phyloP scores from a whole-genome alignment of 2,113 vertebrate species.

The Rattus rattus region DNA sequence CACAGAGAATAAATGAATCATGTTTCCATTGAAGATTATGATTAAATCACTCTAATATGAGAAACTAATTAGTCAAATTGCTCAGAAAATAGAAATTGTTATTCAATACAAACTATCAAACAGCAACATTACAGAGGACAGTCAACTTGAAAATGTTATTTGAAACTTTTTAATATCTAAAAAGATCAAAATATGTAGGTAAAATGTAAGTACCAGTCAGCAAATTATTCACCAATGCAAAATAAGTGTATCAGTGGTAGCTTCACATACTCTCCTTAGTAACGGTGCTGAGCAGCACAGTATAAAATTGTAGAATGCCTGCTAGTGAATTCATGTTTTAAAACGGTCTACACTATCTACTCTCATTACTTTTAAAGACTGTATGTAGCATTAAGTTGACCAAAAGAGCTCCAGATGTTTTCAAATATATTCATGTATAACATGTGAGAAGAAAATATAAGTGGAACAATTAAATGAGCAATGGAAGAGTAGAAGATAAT shows the following conservation, averaged over 20 bases:
- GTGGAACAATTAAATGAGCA: slow-evolving; percentile 32
- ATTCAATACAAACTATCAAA: slow-evolving; percentile 47
- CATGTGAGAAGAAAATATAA: slow-evolving; percentile 51
- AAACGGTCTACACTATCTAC: background rate
- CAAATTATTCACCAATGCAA: slow-evolving; percentile 47
- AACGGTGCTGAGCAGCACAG: background rate
- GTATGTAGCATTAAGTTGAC: slow-evolving; percentile 13
- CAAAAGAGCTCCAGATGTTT: slow-evolving; percentile 27
- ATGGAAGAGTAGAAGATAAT: slow-evolving; percentile 9
- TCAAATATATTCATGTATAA: slow-evolving; percentile 10
- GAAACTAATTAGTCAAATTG: slow-evolving; percentile 50
- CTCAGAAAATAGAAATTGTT: slow-evolving; percentile 48
- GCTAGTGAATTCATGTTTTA: slow-evolving; percentile 36
- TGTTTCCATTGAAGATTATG: slow-evolving; percentile 34
- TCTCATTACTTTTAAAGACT: background rate
- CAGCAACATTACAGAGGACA: slow-evolving; percentile 10
- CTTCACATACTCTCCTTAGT: background rate
- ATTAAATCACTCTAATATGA: slow-evolving; percentile 33
- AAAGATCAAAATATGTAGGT: slow-evolving; percentile 16
- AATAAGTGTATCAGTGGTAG: background rate
- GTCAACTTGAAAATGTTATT: slow-evolving; percentile 57
- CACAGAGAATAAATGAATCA: background rate
- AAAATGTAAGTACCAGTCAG: background rate
- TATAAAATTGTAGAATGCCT: slow-evolving; percentile 49
- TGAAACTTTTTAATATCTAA: slow-evolving; percentile 60